These are phyloP conservation scores for Muscidifurax raptorellus DNA, from an alignment of 1,140 invertebrate species.

Conservation along the genomic window DNA sequence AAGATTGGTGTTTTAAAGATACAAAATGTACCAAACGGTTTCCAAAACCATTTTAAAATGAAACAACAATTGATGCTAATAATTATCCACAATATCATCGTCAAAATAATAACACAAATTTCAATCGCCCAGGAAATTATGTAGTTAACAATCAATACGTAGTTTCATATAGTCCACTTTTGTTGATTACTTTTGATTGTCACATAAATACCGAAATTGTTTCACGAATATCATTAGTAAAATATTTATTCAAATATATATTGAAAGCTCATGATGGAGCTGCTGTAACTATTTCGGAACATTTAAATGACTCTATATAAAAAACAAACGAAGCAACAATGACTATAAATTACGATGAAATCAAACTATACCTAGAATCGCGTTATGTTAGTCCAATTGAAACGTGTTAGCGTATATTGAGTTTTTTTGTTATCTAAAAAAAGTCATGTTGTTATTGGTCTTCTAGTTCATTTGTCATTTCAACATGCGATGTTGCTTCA, in stretches of 20 bases:
- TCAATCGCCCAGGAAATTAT: slow-evolving; percentile 19
- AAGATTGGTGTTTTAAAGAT: slow-evolving; percentile 47
- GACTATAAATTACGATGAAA: slow-evolving; percentile 44
- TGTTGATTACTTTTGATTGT: slow-evolving; percentile 35
- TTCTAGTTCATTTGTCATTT: slow-evolving; percentile 22
- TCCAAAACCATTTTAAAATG: slow-evolving; percentile 60
- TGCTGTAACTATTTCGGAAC: slow-evolving; percentile 12
- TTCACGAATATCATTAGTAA: slow-evolving; percentile 40
- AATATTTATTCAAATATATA: slow-evolving; percentile 52
- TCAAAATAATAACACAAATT: slow-evolving; percentile 41
- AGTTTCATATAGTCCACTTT: slow-evolving; percentile 28
- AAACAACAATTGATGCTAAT: slow-evolving; percentile 62
- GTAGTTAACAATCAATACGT: slow-evolving; percentile 21
- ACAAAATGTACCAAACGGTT: slow-evolving; percentile 67
- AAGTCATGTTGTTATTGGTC: slow-evolving; percentile 29
- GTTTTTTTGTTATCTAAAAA: slow-evolving; percentile 24
- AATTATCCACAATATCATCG: slow-evolving; percentile 56
- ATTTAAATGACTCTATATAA: neutral
- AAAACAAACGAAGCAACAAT: neutral
- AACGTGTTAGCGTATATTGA: slow-evolving; percentile 34
- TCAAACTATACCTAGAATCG: slow-evolving; percentile 28
- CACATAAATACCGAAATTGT: slow-evolving; percentile 49
- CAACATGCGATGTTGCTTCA: neutral
- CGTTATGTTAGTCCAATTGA: slow-evolving; percentile 45
- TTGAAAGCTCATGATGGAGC: slow-evolving; percentile 53